Percentiles rank a stretch among this genome's conserved stretches.
Evolutionary conservation across 2,113 vertebrate species (phyloP).

Genomic region (Varanus komodoensis): DNA sequence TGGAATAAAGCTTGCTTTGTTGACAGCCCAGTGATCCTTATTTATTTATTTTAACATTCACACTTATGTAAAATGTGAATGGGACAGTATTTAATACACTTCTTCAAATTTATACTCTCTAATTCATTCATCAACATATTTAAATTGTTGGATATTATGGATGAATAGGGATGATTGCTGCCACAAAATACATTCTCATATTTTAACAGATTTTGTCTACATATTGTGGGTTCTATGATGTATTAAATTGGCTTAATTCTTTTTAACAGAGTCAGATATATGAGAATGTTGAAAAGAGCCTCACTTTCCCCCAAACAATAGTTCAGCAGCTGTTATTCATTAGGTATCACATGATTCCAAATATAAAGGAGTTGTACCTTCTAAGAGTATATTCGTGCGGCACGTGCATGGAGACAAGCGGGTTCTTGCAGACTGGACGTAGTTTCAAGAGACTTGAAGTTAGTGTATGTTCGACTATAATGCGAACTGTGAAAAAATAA

Average conservation of each 20-base stretch:
- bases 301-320: neutral
- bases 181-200: slow-evolving; percentile 23
- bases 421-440: neutral
- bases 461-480: neutral
- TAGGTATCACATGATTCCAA: neutral
- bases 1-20: slow-evolving; percentile 13
- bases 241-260: slow-evolving; percentile 20
- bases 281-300: neutral
- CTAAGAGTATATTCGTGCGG: neutral
- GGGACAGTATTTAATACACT: slow-evolving; percentile 7
- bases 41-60: neutral
- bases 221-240: neutral
- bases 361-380: neutral
- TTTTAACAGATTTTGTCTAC: slow-evolving; percentile 13
- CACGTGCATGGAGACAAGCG: neutral
- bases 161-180: slow-evolving; percentile 26
- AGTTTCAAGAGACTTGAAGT: neutral
- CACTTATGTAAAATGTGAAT: neutral
- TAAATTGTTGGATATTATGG: slow-evolving; percentile 16
- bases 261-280: neutral
- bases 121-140: slow-evolving; percentile 15
- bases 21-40: neutral
- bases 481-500: neutral
- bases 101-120: slow-evolving; percentile 10
- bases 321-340: neutral